Conservation (phyloP, 2,113 vertebrate genomes). For the Carassius gibelio region DNA sequence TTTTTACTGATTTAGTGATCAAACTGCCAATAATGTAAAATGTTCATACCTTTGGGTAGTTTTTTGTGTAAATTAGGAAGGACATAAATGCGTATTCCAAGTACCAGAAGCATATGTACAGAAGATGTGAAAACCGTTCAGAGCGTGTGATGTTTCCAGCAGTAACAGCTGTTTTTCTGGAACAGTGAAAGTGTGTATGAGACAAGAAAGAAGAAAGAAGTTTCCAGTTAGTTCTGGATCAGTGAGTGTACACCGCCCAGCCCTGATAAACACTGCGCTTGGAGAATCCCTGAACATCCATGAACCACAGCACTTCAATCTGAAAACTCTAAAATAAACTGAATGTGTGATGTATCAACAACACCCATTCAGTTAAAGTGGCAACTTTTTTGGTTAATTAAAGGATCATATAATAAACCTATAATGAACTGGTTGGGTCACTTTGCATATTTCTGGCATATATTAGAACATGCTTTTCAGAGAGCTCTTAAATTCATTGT, state of each 20-base stretch:
- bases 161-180: constrained; percentile 30
- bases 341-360: background rate
- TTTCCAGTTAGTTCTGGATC: constrained; percentile 35
- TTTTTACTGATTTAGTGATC: background rate
- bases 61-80: background rate
- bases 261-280: background rate
- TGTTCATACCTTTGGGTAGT: background rate
- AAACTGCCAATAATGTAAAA: background rate
- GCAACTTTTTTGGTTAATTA: background rate
- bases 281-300: constrained; percentile 1
- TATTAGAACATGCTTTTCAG: background rate
- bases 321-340: background rate
- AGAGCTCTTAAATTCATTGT: background rate
- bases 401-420: background rate
- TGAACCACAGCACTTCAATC: background rate
- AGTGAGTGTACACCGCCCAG: constrained; percentile 10
- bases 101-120: background rate
- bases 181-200: background rate
- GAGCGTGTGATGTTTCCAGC: constrained; percentile 2
- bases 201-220: constrained; percentile 6
- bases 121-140: background rate
- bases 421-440: background rate
- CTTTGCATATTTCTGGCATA: background rate
- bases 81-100: background rate
- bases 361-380: background rate